Conservation (phyloP, 2,888 invertebrate genomes). For the Poecilobothrus nobilitatus region DNA sequence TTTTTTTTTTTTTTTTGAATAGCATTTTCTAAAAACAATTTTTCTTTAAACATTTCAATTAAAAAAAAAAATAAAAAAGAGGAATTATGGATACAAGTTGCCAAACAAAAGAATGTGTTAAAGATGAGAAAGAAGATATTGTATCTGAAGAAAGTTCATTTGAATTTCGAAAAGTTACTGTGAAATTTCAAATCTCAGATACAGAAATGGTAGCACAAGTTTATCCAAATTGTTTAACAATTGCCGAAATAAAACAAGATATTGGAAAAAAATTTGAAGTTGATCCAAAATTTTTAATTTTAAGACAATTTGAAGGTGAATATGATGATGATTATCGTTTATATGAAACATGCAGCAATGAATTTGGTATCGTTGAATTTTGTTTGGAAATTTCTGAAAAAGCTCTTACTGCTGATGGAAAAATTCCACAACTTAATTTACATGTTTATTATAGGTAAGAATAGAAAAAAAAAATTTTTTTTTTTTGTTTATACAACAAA, state of each 20-base stretch:
- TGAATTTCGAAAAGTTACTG: conserved; percentile 38
- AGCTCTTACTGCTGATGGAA: conserved; percentile 14
- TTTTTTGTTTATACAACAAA: neutral
- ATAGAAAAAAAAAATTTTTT: too few relatives aligned
- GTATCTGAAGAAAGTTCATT: conserved; percentile 14
- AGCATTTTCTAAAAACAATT: neutral
- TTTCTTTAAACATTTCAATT: too few relatives aligned
- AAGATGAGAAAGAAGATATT: conserved; percentile 23
- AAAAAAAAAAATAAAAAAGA: neutral
- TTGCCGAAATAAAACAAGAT: conserved; percentile 54
- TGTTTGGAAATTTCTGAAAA: conserved; percentile 26
- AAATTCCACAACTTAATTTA: conserved; percentile 31
- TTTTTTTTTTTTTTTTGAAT: neutral
- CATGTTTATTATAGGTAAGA: conserved; percentile 40
- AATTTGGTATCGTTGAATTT: conserved; percentile 40
- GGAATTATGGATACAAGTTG: neutral
- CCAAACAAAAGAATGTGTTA: neutral
- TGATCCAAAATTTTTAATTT: conserved; percentile 45
- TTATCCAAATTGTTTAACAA: conserved; percentile 44
- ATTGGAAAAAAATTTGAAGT: conserved; percentile 52
- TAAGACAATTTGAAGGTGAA: conserved; percentile 46
- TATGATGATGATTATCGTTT: conserved; percentile 32
- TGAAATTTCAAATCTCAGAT: conserved; percentile 38
- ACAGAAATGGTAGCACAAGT: conserved; percentile 38
- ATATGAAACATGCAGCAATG: conserved; percentile 32